phyloP scores from a whole-genome alignment of 2,113 vertebrate genomes.

The Zosterops borbonicus region DNA sequence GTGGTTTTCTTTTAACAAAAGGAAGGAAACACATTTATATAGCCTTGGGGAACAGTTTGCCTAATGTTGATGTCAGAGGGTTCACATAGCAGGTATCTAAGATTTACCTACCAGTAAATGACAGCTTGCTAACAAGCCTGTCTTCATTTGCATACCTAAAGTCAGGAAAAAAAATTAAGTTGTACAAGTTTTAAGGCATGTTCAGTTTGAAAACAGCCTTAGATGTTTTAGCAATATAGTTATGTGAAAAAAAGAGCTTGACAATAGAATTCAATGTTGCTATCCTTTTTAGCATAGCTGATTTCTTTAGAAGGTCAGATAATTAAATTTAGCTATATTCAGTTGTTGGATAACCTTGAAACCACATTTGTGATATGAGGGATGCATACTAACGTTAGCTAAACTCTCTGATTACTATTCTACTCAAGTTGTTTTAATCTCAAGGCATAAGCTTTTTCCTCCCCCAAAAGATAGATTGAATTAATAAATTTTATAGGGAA shows the following conservation, averaged over 20 bases:
- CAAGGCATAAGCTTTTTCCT: neutral
- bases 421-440: neutral
- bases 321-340: neutral
- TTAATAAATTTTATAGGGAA: neutral
- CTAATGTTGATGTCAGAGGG: neutral
- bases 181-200: neutral
- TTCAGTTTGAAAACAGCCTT: constrained; percentile 28
- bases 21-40: neutral
- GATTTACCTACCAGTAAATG: neutral
- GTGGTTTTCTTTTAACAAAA: neutral
- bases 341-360: constrained; percentile 41
- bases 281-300: neutral
- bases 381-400: neutral
- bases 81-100: neutral
- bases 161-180: neutral
- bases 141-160: constrained; percentile 13
- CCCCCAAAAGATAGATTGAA: neutral
- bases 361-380: neutral
- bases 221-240: neutral
- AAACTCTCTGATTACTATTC: constrained; percentile 28
- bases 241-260: neutral
- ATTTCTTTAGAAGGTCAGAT: constrained; percentile 20
- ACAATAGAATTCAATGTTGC: neutral
- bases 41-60: neutral
- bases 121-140: neutral